Conservation (phyloP, 2,888 invertebrate species). For the Polymixis flavicincta region DNA sequence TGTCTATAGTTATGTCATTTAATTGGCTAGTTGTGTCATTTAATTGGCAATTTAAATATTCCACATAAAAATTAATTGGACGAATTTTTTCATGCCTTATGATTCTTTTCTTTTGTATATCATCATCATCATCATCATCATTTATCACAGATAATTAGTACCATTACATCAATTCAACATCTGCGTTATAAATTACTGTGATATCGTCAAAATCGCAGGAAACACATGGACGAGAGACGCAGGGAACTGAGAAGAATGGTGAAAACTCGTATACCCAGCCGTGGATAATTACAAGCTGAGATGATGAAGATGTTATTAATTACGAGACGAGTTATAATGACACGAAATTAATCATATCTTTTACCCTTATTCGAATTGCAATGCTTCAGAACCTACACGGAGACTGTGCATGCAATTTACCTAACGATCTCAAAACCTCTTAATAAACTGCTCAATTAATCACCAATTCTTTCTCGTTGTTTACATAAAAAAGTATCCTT, state of each 20-base stretch:
- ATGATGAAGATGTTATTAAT: too few species aligned
- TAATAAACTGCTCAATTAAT: conserved; percentile 52
- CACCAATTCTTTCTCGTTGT: conserved; percentile 55
- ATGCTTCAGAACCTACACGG: not conserved
- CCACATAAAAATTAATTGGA: not conserved
- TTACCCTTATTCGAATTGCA: not conserved
- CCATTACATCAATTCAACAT: too few species aligned
- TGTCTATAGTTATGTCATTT: not conserved
- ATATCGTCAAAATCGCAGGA: too few species aligned
- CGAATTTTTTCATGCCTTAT: too few species aligned
- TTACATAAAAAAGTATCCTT: conserved; percentile 55
- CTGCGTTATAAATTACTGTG: not conserved
- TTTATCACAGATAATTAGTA: too few species aligned
- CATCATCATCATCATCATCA: too few species aligned
- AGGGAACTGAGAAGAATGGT: too few species aligned
- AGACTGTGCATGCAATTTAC: conserved; percentile 31
- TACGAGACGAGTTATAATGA: conserved; percentile 2
- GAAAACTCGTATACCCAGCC: too few species aligned
- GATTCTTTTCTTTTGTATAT: too few species aligned
- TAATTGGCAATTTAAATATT: not conserved
- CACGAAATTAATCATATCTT: not conserved
- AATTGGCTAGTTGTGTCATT: not conserved
- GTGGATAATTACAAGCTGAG: too few species aligned
- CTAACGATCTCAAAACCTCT: conserved; percentile 32
- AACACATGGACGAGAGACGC: too few species aligned